Base-by-base conservation (phyloP, 2,888 invertebrate species). In the Oxytorus armatus region DNA sequence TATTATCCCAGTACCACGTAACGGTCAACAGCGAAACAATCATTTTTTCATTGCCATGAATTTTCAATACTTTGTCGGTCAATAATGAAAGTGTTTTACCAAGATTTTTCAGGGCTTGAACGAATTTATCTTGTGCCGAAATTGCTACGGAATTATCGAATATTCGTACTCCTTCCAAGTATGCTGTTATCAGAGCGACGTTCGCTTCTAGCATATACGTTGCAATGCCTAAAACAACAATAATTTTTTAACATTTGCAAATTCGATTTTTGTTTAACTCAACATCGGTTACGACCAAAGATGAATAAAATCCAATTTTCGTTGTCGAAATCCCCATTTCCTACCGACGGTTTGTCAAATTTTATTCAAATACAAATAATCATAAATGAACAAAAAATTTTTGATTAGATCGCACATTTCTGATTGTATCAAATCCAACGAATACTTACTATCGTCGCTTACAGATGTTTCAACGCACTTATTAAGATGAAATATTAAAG, bases 401-500 rank as follows among this genome's bases (percentile, higher is more conserved):
- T n/a, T n/a, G n/a, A n/a, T n/a, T n/a, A n/a, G n/a, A n/a, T n/a
- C n/a, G 5, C 16, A 47, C 47, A 47, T 47, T 14, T n/a, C 10
- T 42, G 4, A 10, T 42, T 42, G 1, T 42, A 57, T 0, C 3
- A 21, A n/a, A 8, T 14, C 10, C 8, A 4, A 23, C 11, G 7
- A 76, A 14, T 49, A 65, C 75, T 79, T 29, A 68, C 73, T 36
- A 36, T 81, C 33, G 7, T 33, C 51, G 14, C 51, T 72, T 8
- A 11, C 39, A 5, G 21, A 25, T 16, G 49, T 57, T 44, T 85
- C 77, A 14, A 85, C 25, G 53, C 88, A 88, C 74, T 83, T 79
- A 29, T 87, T 87, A 16, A 91, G 84, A 85, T 90, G 85, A 82
- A 84, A 85, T 42, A 83, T 86, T 5, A 91, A 61, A 14, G 89